These are phyloP conservation scores for Drosophila mayaguana DNA, from an alignment of 2,888 invertebrate genomes.

Conservation along the genomic window DNA sequence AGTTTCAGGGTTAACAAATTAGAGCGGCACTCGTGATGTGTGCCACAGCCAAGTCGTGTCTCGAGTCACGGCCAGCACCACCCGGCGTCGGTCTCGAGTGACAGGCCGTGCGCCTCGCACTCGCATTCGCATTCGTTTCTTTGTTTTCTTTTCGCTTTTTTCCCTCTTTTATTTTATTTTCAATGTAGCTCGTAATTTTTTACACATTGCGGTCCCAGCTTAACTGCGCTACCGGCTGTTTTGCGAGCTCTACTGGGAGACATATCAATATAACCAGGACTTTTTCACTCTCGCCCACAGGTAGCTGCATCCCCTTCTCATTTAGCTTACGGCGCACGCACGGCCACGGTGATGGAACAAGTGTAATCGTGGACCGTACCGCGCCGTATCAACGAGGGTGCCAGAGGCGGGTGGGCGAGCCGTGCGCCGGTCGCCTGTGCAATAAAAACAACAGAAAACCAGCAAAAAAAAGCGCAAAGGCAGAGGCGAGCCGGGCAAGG, in stretches of 20 bases:
- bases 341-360: conserved; percentile 57
- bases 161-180: conserved; percentile 47
- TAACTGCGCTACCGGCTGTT: conserved; percentile 74
- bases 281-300: conserved; percentile 20
- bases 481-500: conserved; percentile 54
- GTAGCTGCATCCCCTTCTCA: conserved; percentile 7
- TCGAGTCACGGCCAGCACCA: conserved; percentile 22
- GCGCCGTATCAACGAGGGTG: conserved; percentile 5
- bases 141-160: conserved; percentile 27
- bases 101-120: conserved; percentile 32
- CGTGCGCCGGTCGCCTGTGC: conserved; percentile 53
- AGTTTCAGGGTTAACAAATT: conserved; percentile 16
- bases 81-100: conserved; percentile 41
- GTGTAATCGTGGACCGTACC: conserved; percentile 56
- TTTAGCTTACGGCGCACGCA: conserved; percentile 62
- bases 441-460: conserved; percentile 71
- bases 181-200: conserved; percentile 80
- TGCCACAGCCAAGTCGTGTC: conserved; percentile 3
- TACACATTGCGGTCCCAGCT: conserved; percentile 83
- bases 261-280: conserved; percentile 78
- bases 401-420: conserved; percentile 33
- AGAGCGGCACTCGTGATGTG: conserved; percentile 6
- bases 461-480: conserved; percentile 46
- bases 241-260: conserved; percentile 83
- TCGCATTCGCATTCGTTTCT: conserved; percentile 27